Base-by-base conservation (phyloP, 2,113 vertebrate genomes). In the Piaya cayana region DNA sequence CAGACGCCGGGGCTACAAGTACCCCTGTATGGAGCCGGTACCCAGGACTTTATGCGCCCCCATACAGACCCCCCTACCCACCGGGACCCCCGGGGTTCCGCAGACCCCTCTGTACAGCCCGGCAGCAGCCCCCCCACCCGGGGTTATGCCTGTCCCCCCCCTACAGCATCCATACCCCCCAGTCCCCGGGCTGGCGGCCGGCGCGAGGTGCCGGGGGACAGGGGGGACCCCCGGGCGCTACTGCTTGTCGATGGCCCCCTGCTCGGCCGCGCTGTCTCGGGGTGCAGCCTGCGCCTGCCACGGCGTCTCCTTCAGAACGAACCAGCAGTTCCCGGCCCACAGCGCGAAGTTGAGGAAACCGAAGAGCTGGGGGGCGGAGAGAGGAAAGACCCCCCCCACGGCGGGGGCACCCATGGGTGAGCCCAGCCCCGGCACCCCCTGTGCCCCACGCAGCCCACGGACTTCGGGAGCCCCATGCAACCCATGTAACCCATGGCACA, bases 301-400 rank as follows among this genome's bases (percentile, higher is more conserved):
- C 7, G 98, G 92, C 3, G 99, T 99, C 97, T 99, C 99, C 97
- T 99, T 99, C 97, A 98, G 99, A 91, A 99, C 99, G 97, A 99
- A 99, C 99, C 99, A 99, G 97, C 99, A 99, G 98, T 99, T 99
- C 84, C 99, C 98, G 12, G 98, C 98, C 99, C 99, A 99, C 94
- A 99, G 97, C 95, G 99, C 97, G 79, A 99, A 98, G 96, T 99
- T 99, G 96, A 99, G 98, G 94, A 99, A 99, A 68, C 99, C 99
- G 60, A 99, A 99, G 90, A 99, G 98, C 99, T 99, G 98, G 39
- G 93, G 59, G n/a, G 59, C n/a, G n/a, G 52, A 29, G 14, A 23
- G 34, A 63, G 42, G 96, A 25, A 86, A 36, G 12, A 29, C 43
- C 64, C 10, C 47, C 55, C 43, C 10, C 47, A 49, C 43, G 60